Base-by-base conservation (phyloP, 2,797 vertebrate species). In the Epinephelus malabaricus region DNA sequence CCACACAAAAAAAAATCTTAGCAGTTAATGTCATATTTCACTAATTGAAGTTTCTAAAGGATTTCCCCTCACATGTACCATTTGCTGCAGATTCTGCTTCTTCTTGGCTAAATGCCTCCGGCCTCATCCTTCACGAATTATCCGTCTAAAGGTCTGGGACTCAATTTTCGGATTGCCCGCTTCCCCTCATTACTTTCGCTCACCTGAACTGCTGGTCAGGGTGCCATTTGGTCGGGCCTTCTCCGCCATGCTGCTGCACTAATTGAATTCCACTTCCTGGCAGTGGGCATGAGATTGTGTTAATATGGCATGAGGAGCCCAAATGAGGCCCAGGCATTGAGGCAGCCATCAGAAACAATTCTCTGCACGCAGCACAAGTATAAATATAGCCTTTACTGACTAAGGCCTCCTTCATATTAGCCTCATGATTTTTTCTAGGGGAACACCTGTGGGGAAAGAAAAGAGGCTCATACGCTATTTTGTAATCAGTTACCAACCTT, bases 201-300 rank as follows among this genome's bases (percentile, higher is more conserved):
- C 81, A 68, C 73, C 61, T 84, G 76, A 67, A 76, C 75, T 79
- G 71, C 55, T 74, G 65, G 79, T 82, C 58, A 76, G 77, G 49
- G 23, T 56, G 68, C 62, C 47, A 55, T 78, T 75, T 85, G 56
- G 30, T 60, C 34, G 30, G 75, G 59, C 69, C 82, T 73, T 75
- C 72, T 67, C 68, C 49, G 27, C 74, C 73, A 69, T 47, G 64
- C 79, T 59, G 58, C 72, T 80, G 68, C 72, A n/a, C 73, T 86
- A 88, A 92, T 88, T 91, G 81, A 90, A 88, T 88, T 85, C 77
- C 50, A 83, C 73, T 86, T 83, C 76, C 54, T 83, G 81, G 81
- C 88, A 76, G 79, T 60, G 71, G 63, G 76, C 43, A 49, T 67
- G 77, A 69, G 66, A 73, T 72, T 79, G 75, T 76, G 69, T 84